These are phyloP conservation scores for Subacronicta megacephala DNA, from an alignment of 2,888 invertebrate genomes.

Conservation along the genomic window DNA sequence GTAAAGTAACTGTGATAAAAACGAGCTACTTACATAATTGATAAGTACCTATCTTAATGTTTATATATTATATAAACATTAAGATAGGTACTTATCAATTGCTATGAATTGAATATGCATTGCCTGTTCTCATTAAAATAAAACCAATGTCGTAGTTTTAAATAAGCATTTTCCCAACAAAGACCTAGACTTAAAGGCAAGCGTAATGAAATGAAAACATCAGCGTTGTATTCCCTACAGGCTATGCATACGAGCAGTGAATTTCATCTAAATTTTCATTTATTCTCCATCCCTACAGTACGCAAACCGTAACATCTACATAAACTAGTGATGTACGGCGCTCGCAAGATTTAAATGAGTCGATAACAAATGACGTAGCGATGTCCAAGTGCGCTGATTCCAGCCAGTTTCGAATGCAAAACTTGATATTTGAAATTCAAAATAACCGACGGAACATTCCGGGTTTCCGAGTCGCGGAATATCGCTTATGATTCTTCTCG, in stretches of 20 bases:
- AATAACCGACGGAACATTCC: conserved; percentile 75
- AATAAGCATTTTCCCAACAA: conserved; percentile 1
- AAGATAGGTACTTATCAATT: no score
- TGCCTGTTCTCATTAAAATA: not conserved
- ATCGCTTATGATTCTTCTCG: conserved; percentile 78
- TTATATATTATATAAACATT: no score
- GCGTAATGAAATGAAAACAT: conserved; percentile 23
- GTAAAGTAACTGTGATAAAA: no score
- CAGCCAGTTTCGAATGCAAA: conserved; percentile 85
- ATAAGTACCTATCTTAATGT: no score
- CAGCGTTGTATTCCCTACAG: conserved; percentile 3
- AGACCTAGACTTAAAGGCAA: not conserved
- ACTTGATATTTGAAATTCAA: conserved; percentile 87
- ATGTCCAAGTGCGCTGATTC: conserved; percentile 73
- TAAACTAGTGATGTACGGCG: conserved; percentile 49
- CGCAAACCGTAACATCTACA: conserved; percentile 14
- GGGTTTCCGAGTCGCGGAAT: conserved; percentile 63
- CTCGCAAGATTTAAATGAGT: conserved; percentile 65
- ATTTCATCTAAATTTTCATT: conserved; percentile 21
- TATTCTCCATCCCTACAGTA: conserved; percentile 8
- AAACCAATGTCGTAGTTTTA: not conserved
- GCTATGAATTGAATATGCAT: not conserved
- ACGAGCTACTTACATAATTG: no score
- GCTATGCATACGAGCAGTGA: conserved; percentile 11
- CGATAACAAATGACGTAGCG: conserved; percentile 66